These are phyloP conservation scores for Thereva nobilitata DNA, from an alignment of 2,888 invertebrate genomes.

Conservation along the genomic window DNA sequence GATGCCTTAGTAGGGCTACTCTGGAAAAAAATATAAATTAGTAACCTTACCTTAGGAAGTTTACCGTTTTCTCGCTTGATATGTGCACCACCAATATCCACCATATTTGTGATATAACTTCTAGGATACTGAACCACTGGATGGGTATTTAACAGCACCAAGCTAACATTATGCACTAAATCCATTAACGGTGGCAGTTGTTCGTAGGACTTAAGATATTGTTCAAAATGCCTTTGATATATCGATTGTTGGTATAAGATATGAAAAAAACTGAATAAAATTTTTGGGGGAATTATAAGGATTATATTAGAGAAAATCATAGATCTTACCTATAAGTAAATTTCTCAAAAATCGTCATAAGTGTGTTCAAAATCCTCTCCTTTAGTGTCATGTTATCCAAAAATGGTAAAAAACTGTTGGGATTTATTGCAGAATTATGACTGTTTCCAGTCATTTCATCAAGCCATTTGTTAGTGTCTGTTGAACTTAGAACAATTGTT, in stretches of 20 bases:
- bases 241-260: conserved; percentile 56
- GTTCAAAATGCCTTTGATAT: conserved; percentile 53
- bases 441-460: conserved; percentile 60
- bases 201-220: conserved; percentile 44
- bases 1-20: not conserved
- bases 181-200: conserved; percentile 54
- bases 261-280: conserved; percentile 54
- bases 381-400: conserved; percentile 58
- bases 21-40: not conserved
- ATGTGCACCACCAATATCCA: conserved; percentile 55
- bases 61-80: conserved; percentile 39
- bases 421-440: conserved; percentile 58
- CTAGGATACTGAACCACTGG: conserved; percentile 54
- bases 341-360: conserved; percentile 55
- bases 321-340: conserved; percentile 53
- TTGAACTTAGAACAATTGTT: conserved; percentile 56
- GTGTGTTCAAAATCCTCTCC: conserved; percentile 57
- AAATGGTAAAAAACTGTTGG: conserved; percentile 57
- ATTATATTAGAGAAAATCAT: not conserved
- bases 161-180: conserved; percentile 53
- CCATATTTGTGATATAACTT: conserved; percentile 55
- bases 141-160: conserved; percentile 56
- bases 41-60: conserved; percentile 4
- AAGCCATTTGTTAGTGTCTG: conserved; percentile 59
- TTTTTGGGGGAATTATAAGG: not conserved